Base-by-base conservation (phyloP, 2,888 invertebrate species). In the Nowickia ferox region DNA sequence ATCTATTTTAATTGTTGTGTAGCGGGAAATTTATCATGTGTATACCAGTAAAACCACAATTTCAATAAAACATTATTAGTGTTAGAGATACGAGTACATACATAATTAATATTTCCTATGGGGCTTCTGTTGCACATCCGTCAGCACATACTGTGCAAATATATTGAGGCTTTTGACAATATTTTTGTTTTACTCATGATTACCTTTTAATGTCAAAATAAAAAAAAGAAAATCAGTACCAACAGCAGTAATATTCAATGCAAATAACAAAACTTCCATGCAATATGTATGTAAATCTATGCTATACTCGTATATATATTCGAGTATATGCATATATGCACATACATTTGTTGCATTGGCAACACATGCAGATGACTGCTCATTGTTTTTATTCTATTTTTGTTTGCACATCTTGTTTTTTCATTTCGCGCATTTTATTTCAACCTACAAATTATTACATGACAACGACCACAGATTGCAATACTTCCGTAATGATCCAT, bases 401-500 rank as follows among this genome's bases (percentile, higher is more conserved):
- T 53, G 55, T 44, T 55, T 22, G 8, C 69, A 1, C 19, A 17
- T 55, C 42, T 59, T 69, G 15, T 71, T 65, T 46, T 79, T 69
- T 59, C 19, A 65, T 71, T 46, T 17, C 72, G 42, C 42, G 22
- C 66, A 77, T 74, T 57, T 68, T 19, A 63, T 68, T 77, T 5
- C 76, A 66, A 48, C 19, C 69, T 74, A 78, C 72, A 74, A 82
- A 82, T 78, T 85, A 82, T 78, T 74, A 78, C 85, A 82, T 85
- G 63, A 75, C 85, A 78, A 77, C 68, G 77, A 81, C 84, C 85
- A 85, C 85, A 85, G 63, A 69, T 74, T 78, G 82, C 82, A 69
- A 83, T 71, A 79, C 83, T 86, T 86, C 83, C 86, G 86, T 86
- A 86, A 83, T 86, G 83, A 86, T 86, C 76, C 76, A 83, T 76